Conservation (phyloP, 2,888 invertebrate species). For the Hyalella azteca region DNA sequence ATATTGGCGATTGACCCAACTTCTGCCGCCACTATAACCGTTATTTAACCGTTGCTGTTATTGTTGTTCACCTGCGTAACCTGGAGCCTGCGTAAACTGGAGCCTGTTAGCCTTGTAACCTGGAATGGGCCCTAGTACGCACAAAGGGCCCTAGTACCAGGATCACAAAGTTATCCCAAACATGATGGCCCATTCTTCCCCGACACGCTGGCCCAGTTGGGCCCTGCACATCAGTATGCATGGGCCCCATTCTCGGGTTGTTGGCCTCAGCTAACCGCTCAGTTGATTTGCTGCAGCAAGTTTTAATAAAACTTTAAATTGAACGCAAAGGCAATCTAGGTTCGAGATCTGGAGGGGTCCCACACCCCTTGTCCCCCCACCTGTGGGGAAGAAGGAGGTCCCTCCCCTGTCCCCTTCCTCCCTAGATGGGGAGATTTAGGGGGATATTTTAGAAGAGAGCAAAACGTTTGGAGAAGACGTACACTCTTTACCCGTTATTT, state of each 20-base stretch:
- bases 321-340: conserved; percentile 40
- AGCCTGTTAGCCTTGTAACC: too few species aligned
- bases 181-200: background rate
- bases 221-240: conserved; percentile 35
- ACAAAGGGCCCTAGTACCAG: too few species aligned
- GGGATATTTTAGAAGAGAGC: background rate
- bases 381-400: background rate
- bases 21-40: too few species aligned
- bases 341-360: conserved; percentile 11
- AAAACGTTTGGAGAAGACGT: background rate
- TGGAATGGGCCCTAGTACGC: too few species aligned
- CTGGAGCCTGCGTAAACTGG: too few species aligned
- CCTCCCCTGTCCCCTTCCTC: too few species aligned
- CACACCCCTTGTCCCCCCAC: background rate
- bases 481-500: background rate
- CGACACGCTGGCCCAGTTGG: conserved; percentile 2
- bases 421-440: background rate
- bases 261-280: conserved; percentile 14
- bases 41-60: too few species aligned
- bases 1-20: too few species aligned
- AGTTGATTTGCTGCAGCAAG: conserved; percentile 38
- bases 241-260: background rate
- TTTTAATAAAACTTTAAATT: conserved; percentile 41
- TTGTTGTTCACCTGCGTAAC: too few species aligned
- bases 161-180: too few species aligned